These are phyloP conservation scores for Phalacrocorax brasilianus DNA, from an alignment of 2,113 vertebrate species.

Conservation along the genomic window DNA sequence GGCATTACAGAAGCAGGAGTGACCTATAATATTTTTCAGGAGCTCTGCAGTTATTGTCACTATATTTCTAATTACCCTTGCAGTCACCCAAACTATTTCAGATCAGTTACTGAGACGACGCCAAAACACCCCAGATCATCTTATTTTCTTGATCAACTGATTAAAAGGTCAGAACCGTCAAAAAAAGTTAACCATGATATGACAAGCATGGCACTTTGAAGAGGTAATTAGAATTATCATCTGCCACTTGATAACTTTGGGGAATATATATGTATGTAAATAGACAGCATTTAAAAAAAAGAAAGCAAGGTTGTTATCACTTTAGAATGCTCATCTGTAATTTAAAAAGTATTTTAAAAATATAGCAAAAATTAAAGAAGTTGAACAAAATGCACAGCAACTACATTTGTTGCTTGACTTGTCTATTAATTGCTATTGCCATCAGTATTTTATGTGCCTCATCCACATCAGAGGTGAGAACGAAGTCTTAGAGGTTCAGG, in stretches of 20 bases:
- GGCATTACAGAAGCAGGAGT: slow-evolving; percentile 46
- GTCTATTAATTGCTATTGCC: neutral
- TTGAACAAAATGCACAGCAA: slow-evolving; percentile 6
- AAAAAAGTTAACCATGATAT: neutral
- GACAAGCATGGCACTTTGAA: neutral
- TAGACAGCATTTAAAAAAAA: neutral
- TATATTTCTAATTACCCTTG: slow-evolving; percentile 55
- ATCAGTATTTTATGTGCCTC: neutral
- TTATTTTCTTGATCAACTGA: slow-evolving; percentile 16
- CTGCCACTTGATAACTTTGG: neutral
- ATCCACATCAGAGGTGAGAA: neutral
- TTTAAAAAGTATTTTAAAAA: slow-evolving; percentile 17
- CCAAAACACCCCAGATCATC: neutral
- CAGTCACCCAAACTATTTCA: slow-evolving; percentile 42
- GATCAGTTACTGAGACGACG: slow-evolving; percentile 18
- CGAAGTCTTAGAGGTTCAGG: neutral
- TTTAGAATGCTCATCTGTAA: neutral
- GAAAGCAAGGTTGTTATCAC: neutral
- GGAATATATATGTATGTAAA: slow-evolving; percentile 2
- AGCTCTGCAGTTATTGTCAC: slow-evolving; percentile 47
- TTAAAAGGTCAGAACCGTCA: slow-evolving; percentile 21
- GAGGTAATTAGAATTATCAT: slow-evolving; percentile 30
- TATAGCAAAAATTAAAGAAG: neutral
- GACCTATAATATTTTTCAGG: slow-evolving; percentile 54
- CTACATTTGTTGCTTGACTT: neutral